Base-by-base conservation (phyloP, 2,797 vertebrate genomes). In the Sus cebifrons region DNA sequence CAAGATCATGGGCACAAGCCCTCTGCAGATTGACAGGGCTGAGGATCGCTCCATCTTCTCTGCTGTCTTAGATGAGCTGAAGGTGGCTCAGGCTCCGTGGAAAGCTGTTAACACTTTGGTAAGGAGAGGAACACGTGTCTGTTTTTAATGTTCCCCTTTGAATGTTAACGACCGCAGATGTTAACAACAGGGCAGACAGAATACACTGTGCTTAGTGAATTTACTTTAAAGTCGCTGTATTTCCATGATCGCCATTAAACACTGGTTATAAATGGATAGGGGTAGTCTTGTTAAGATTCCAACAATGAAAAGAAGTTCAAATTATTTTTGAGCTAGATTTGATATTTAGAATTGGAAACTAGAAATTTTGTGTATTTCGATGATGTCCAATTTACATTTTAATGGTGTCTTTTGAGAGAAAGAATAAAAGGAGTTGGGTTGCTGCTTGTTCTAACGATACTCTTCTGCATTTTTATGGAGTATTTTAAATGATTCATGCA, bases 31-130 rank as follows among this genome's bases (percentile, higher is more conserved):
- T 2, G 98, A 99, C 98, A 98, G 98, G 54, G 99, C 99, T 0
- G 99, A 99, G 98, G 99, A 99, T 95, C 99, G 99, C 40, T 99
- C 99, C 0, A 15, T 99, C 23, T 99, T 99, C 98, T 99, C 99
- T 29, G 98, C 99, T 10, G 97, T 99, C 93, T 97, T 99, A 36
- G 99, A 99, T 89, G 98, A 99, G 96, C 98, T 99, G 58, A 98
- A 98, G 0, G 99, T 99, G 96, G 98, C 99, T 27, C 99, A 99
- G 98, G 99, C 99, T 54, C 99, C 99, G 0, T 99, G 99, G 99
- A 99, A 98, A 97, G 99, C 99, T 16, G 99, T 99, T 71, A 99
- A 98, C 97, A 99, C 99, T 0, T 98, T 99, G 99, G 99, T 99
- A 79, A 97, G 97, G 36, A 87, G 75, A 90, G 77, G 86, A 87